A percentile compares a stretch with the other conserved stretches of the same genome.
These are phyloP conservation scores for Alligator sinensis DNA, from an alignment of 2,113 vertebrate genomes.

Conservation along the genomic window DNA sequence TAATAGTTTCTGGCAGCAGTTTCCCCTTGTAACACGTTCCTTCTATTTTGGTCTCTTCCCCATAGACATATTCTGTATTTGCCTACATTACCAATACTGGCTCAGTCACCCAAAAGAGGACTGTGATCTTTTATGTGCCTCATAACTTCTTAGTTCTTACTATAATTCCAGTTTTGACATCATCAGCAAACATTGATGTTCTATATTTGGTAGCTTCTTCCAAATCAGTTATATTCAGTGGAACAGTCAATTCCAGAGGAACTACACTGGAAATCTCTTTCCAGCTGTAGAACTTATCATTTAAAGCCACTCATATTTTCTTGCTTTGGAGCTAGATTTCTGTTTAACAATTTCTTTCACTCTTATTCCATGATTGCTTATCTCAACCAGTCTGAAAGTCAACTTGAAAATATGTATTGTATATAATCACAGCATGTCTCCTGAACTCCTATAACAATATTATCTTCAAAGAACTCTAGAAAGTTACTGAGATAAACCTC, in stretches of 20 bases:
- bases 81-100: accelerated
- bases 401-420: background rate
- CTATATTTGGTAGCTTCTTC: conserved; percentile 32
- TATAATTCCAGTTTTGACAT: background rate
- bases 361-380: background rate
- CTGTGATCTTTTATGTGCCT: background rate
- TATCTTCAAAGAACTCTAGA: background rate
- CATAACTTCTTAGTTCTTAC: background rate
- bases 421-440: accelerated
- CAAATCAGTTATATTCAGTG: conserved; percentile 34
- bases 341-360: background rate
- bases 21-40: background rate
- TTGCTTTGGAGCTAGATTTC: background rate
- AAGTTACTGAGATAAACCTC: background rate
- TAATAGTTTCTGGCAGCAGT: conserved; percentile 45
- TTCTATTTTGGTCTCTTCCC: background rate
- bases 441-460: accelerated
- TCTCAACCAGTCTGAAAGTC: background rate
- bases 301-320: background rate
- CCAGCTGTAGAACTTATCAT: background rate
- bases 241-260: conserved; percentile 48
- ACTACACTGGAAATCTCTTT: background rate
- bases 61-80: background rate
- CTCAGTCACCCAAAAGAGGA: background rate
- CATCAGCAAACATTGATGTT: background rate